Base-by-base conservation (phyloP, 2,797 vertebrate species). In the Nasua narica region DNA sequence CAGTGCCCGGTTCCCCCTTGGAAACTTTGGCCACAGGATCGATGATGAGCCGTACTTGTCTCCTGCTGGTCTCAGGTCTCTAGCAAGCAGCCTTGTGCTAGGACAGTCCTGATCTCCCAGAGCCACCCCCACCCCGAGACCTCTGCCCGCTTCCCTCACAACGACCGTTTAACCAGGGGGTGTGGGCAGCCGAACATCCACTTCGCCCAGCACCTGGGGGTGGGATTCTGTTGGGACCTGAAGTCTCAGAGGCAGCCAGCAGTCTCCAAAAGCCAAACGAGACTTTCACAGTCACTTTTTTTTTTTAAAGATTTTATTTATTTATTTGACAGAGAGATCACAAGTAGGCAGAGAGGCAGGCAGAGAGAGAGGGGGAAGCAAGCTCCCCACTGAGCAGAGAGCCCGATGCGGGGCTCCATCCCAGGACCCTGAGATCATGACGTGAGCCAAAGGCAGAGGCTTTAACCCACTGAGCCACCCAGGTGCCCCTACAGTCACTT, bases 1-100 rank as follows among this genome's bases (percentile, higher is more conserved):
- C 18, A 1, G 58, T 0, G 4, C 43, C 32, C 0, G 1, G 14
- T 4, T 37, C 69, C 56, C 0, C 46, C 0, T 25, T 7, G 10
- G 11, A 35, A 18, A 16, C 23, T 3, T 81, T 50, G 21, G 48
- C 4, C 43, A 0, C 11, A 40, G 35, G 35, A 6, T 32, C 13
- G 32, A 10, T 19, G 0, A 1, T 21, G 48, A 77, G 35, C 48
- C 11, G 1, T 6, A 18, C 12, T 2, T 7, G n/a, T 35, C 54
- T 62, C n/a, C 29, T 11, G 5, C 54, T 25, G 62, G 52, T 54
- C n/a, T 35, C 32, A 8, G 35, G 25, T 29, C 32, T 5, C 84
- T 48, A 40, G 60, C 19, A 27, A 3, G 27, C n/a, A 60, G 32
- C 76, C 21, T 14, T 15, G 16, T 32, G 11, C 40, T 15, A 0